Evolutionary conservation across 2,888 invertebrate species (phyloP), one percentile per base, ranked within the genome.

Genomic region (Heliconius aoede): DNA sequence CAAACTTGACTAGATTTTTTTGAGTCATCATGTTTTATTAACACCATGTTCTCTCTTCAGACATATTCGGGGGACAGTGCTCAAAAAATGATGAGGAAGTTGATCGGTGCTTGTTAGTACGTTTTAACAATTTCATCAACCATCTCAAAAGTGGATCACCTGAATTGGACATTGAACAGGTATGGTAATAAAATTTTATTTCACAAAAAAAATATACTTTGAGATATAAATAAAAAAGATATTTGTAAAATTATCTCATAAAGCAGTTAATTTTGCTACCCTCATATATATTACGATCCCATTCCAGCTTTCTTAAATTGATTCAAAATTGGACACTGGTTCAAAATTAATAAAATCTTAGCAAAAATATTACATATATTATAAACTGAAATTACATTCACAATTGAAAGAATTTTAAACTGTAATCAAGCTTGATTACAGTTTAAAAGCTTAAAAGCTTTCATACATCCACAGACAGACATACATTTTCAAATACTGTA

Each of bases 11-110:
- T 5, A n/a, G 0, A 9, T 1, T 21, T 46, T 8, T 46, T 7
- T 7, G 21, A 46, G 46, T 26, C 9, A 58, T 24, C 24, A 3
- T 55, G 3, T n/a, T 21, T 24, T 71, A 30, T 58, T 65, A 18
- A 13, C 30, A 62, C 15, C 4, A n/a, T 55, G 24, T 58, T 60
- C 77, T 76, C 76, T 81, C 86, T 86, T 11, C 91, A 96, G 96
- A 95, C 68, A 95, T 97, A 86, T 97, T 96, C 86, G 93, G 97
- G 61, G 96, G 97, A 51, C 95, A 96, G 81, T 98, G 98, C 85
- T 95, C 96, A n/a, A 95, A 94, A 81, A 91, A 92, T 78, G 97
- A 97, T 85, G 96, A 96, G 3, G 93, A 96, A 73, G 95, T 97
- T 15, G 97, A 98, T 85, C 94, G 95, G 24, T 98, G 98, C 83